Base-by-base conservation (phyloP, 2,888 invertebrate genomes). In the Subacronicta megacephala region DNA sequence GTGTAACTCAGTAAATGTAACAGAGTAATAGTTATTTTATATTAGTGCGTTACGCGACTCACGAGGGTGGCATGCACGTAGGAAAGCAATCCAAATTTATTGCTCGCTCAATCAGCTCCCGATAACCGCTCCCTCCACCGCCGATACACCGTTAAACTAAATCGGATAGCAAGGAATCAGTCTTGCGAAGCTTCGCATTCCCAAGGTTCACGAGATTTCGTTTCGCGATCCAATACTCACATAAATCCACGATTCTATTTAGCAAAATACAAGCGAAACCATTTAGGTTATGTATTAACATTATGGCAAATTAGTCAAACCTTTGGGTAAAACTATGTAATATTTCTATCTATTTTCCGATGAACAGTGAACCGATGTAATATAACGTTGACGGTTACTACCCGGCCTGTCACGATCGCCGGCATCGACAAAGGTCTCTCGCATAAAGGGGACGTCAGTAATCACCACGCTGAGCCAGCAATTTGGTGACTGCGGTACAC, bases 71-170 rank as follows among this genome's bases (percentile, higher is more conserved):
- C 69, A 73, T 78, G 72, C 77, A 78, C 78, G 82, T 82, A 79
- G 76, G 78, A 82, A 86, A 80, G 82, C 82, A 83, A 85, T 85
- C 82, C 72, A 80, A 85, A 90, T 89, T 88, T 87, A 89, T 88
- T 82, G 83, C 81, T 70, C 79, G 82, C 82, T 87, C 83, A 84
- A 87, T 89, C 86, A 85, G 81, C 73, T 80, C 70, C 72, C 79
- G 85, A 84, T 88, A 86, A 84, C 82, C 72, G 68, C 72, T 76
- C 72, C 67, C 71, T 71, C 68, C 46, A 71, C 73, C 72, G 60
- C 69, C 77, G 74, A 82, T 82, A 83, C 75, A 80, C 72, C 66
- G 62, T 70, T 63, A 68, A 46, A 61, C 62, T 58, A 65, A 71
- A 69, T 61, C 55, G 52, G 63, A 63, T 67, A 42, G 68, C 75